Conservation (phyloP, 2,888 invertebrate genomes). For the Cactoblastis cactorum region DNA sequence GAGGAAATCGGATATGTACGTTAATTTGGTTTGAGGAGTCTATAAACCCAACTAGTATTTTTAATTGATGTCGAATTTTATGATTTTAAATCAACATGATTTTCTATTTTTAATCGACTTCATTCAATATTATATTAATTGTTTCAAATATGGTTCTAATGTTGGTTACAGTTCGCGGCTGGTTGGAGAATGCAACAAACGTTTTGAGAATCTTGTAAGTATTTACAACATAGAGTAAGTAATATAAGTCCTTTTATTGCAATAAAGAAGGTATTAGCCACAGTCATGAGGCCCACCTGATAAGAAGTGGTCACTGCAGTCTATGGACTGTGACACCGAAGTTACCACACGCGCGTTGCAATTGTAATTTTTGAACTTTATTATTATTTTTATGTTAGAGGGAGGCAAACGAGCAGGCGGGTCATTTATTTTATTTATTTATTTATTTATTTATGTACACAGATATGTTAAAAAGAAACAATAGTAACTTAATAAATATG, state of each 20-base stretch:
- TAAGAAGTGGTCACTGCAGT: no score
- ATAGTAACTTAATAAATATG: no score
- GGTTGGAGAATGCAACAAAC: constrained; percentile 39
- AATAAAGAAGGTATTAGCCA: no score
- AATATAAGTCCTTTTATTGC: background rate
- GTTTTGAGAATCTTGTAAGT: constrained; percentile 45
- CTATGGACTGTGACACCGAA: no score
- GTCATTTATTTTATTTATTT: no score
- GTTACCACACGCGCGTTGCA: no score
- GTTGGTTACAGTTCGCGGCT: constrained; percentile 47
- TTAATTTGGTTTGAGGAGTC: background rate
- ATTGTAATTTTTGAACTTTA: no score
- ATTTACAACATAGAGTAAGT: background rate
- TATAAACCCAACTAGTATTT: background rate
- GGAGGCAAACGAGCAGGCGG: no score
- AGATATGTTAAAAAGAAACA: no score
- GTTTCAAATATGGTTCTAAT: background rate
- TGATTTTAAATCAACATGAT: background rate
- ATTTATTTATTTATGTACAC: no score
- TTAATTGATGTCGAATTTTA: background rate
- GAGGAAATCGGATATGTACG: background rate
- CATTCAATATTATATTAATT: background rate
- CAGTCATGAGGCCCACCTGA: no score
- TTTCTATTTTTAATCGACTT: background rate
- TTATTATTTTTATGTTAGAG: no score